These are phyloP conservation scores for Cynopterus sphinx DNA, from an alignment of 2,797 vertebrate species.

Conservation along the genomic window DNA sequence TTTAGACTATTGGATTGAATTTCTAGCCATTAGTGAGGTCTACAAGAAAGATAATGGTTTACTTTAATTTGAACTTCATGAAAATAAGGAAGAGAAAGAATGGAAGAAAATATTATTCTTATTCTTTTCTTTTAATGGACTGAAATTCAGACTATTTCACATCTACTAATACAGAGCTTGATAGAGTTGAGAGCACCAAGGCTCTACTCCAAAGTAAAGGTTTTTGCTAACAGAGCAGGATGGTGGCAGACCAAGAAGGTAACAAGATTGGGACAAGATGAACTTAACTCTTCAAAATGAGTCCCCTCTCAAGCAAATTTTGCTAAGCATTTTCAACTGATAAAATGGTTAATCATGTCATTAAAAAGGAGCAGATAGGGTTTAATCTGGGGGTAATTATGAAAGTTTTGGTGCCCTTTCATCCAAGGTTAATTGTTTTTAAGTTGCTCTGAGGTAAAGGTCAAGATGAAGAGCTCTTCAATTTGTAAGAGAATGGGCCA, in stretches of 20 bases:
- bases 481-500: background rate
- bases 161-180: background rate
- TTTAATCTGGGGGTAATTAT: background rate
- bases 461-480: background rate
- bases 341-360: background rate
- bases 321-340: background rate
- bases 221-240: background rate
- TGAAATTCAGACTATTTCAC: constrained; percentile 23
- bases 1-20: background rate
- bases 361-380: background rate
- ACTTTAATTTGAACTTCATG: background rate
- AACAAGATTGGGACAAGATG: background rate
- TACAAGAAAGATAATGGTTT: background rate
- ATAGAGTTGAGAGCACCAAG: background rate
- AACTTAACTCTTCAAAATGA: background rate
- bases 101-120: background rate
- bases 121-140: background rate
- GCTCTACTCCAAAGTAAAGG: background rate
- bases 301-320: background rate
- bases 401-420: background rate
- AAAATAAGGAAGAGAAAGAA: background rate
- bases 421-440: background rate
- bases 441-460: background rate
- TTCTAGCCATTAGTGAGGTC: background rate
- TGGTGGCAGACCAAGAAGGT: background rate